These are phyloP conservation scores for Drosophila aff. DNA, from an alignment of 1,140 invertebrate species.

Conservation along the genomic window DNA sequence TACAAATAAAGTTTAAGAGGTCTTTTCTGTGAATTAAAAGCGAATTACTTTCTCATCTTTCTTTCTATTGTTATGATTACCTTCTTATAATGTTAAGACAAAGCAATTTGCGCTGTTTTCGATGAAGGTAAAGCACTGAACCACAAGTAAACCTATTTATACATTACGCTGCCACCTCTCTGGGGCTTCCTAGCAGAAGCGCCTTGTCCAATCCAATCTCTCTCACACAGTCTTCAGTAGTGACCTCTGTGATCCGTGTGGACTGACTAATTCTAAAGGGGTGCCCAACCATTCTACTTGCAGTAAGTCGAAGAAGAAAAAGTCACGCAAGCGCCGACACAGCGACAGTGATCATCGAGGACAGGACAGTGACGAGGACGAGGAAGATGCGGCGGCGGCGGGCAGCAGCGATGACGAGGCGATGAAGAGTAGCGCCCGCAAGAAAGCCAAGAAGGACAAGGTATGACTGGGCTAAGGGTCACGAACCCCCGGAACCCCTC, in stretches of 20 bases:
- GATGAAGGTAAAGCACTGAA: slow-evolving; percentile 84
- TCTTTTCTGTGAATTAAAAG: slow-evolving; percentile 75
- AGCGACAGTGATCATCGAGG: slow-evolving; percentile 84
- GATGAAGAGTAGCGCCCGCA: slow-evolving; percentile 73
- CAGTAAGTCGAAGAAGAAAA: slow-evolving; percentile 86
- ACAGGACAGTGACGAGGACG: slow-evolving; percentile 82
- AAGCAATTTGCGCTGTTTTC: slow-evolving; percentile 85
- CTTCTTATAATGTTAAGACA: slow-evolving; percentile 82
- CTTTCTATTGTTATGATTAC: slow-evolving; percentile 85
- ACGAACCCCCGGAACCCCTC: neutral
- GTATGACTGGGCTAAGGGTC: slow-evolving; percentile 75
- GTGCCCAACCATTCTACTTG: slow-evolving; percentile 63
- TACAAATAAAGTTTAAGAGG: slow-evolving; percentile 61
- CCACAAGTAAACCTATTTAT: slow-evolving; percentile 68
- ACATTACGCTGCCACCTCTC: slow-evolving; percentile 63
- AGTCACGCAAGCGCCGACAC: slow-evolving; percentile 85
- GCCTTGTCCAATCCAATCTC: slow-evolving; percentile 34
- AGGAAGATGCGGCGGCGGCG: slow-evolving; percentile 55
- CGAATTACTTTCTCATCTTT: slow-evolving; percentile 85
- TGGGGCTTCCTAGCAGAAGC: slow-evolving; percentile 18
- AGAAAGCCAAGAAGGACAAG: slow-evolving; percentile 87
- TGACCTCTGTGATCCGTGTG: neutral
- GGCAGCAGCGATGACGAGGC: slow-evolving; percentile 84
- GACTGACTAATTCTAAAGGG: slow-evolving; percentile 16
- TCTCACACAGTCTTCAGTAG: slow-evolving; percentile 25